A percentile compares a stretch with the other conserved stretches of the same genome.
These are phyloP conservation scores for Aratinga solstitialis DNA, from an alignment of 2,797 vertebrate species.

Conservation along the genomic window DNA sequence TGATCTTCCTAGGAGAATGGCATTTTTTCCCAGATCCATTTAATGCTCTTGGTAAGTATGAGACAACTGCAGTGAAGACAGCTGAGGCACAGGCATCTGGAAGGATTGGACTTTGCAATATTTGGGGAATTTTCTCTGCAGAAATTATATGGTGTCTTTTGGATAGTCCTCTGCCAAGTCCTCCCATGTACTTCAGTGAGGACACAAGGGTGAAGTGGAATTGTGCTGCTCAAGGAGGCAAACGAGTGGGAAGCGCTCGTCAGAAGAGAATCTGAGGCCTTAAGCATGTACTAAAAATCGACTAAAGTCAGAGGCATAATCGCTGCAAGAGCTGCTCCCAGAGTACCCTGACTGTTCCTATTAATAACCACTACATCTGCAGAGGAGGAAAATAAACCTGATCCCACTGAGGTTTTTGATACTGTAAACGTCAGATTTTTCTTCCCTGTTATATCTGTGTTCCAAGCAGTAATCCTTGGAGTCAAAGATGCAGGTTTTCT, in stretches of 20 bases:
- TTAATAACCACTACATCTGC: conserved; percentile 33
- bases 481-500: neutral
- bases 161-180: neutral
- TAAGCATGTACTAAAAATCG: neutral
- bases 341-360: conserved; percentile 3
- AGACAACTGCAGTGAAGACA: neutral
- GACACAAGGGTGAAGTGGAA: neutral
- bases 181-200: neutral
- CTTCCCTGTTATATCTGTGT: neutral
- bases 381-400: neutral
- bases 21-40: neutral
- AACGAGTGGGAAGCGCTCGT: neutral
- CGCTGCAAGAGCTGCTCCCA: neutral
- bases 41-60: neutral
- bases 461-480: neutral
- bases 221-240: neutral
- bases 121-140: neutral
- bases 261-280: neutral
- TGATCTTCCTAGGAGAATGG: neutral
- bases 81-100: neutral
- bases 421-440: conserved; percentile 8
- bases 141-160: neutral
- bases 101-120: neutral
- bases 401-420: neutral
- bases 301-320: neutral